These are phyloP conservation scores for Xerus rutilus DNA, from an alignment of 2,797 vertebrate genomes.

Conservation along the genomic window DNA sequence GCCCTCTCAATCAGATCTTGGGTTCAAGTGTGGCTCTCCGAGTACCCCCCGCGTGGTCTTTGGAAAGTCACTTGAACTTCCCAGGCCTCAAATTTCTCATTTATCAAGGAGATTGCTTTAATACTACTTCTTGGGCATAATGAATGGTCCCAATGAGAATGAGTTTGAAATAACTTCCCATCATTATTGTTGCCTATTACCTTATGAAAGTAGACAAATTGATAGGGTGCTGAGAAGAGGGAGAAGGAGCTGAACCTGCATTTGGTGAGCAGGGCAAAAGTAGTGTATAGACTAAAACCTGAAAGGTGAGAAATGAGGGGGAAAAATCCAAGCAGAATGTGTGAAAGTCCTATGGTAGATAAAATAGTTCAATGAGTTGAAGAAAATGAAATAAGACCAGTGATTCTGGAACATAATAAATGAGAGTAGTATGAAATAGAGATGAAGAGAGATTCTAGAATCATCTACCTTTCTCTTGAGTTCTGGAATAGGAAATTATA, in stretches of 20 bases:
- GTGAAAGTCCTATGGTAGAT: not conserved
- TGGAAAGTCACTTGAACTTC: not conserved
- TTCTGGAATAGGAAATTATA: not conserved
- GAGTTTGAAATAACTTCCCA: not conserved
- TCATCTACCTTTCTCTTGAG: not conserved
- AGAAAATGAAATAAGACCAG: not conserved
- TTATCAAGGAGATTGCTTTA: not conserved
- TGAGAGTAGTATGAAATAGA: not conserved
- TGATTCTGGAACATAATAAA: not conserved
- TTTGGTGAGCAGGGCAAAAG: not conserved
- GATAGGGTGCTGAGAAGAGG: not conserved
- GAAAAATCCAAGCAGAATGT: not conserved
- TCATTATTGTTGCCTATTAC: not conserved
- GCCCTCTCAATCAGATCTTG: not conserved
- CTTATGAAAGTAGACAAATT: not conserved
- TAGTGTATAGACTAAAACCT: not conserved
- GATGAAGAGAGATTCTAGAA: slow-evolving; percentile 22
- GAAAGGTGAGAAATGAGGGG: not conserved
- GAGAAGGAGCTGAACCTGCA: not conserved
- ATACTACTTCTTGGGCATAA: not conserved
- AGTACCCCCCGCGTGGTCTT: not conserved
- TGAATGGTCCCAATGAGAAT: not conserved
- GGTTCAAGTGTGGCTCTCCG: not conserved
- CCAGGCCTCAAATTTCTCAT: not conserved
- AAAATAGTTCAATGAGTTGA: not conserved